These are phyloP conservation scores for Campaea margaritaria DNA, from an alignment of 2,888 invertebrate species.

Conservation along the genomic window DNA sequence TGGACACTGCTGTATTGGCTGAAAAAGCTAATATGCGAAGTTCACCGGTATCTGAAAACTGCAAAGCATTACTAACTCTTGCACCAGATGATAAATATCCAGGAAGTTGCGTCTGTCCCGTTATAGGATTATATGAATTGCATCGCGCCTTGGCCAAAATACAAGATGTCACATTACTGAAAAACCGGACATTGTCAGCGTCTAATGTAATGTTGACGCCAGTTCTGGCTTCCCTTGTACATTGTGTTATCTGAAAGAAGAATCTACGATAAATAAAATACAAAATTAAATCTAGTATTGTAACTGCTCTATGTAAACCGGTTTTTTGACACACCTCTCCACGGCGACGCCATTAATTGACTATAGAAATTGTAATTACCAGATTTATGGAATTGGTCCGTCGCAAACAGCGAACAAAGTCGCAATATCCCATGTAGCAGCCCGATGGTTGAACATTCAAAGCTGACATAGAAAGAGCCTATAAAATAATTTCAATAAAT, in stretches of 20 bases:
- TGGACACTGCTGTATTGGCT: constrained; percentile 75
- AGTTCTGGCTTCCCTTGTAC: constrained; percentile 81
- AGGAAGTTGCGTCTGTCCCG: constrained; percentile 86
- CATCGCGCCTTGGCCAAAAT: constrained; percentile 87
- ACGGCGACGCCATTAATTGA: too few relatives aligned
- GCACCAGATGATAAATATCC: constrained; percentile 69
- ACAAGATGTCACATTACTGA: constrained; percentile 87
- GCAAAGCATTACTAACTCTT: constrained; percentile 82
- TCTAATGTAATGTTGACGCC: constrained; percentile 79
- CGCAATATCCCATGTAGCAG: constrained; percentile 86
- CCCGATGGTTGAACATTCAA: constrained; percentile 77
- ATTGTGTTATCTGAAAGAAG: constrained; percentile 78
- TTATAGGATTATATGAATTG: constrained; percentile 87
- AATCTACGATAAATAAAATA: too few relatives aligned
- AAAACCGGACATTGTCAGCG: constrained; percentile 82
- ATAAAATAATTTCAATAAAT: too few relatives aligned
- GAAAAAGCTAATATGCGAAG: constrained; percentile 84
- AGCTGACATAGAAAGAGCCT: constrained; percentile 77
- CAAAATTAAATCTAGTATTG: too few relatives aligned
- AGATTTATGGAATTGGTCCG: constrained; percentile 84
- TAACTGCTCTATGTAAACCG: too few relatives aligned
- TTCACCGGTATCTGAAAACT: constrained; percentile 83
- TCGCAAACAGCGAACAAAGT: constrained; percentile 86
- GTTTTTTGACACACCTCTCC: too few relatives aligned
- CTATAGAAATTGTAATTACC: too few relatives aligned